Evolutionary conservation across 2,888 invertebrate genomes (phyloP).

Genomic region (Ganaspis brasiliensis): DNA sequence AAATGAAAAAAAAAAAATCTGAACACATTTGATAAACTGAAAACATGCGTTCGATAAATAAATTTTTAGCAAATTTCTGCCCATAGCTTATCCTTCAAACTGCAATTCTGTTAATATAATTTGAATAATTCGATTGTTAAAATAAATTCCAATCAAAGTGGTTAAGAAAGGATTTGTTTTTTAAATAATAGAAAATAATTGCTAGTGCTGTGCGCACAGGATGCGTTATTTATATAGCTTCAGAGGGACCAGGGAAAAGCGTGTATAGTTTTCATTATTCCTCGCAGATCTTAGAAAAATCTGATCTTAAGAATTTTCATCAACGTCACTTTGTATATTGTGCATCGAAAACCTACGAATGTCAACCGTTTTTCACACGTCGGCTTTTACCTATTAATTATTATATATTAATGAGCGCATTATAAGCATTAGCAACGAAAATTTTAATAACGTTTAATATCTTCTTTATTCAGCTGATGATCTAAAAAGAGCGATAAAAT

Average conservation of each 20-base stretch:
- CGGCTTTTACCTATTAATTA: conserved; percentile 33
- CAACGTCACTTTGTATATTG: conserved; percentile 22
- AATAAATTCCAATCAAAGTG: too few relatives aligned
- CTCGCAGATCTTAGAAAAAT: conserved; percentile 5
- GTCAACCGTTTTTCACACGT: conserved; percentile 39
- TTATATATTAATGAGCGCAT: conserved; percentile 27
- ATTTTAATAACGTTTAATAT: conserved; percentile 40
- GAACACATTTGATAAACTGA: conserved; percentile 20
- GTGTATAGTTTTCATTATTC: conserved; percentile 28
- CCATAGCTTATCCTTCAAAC: neutral
- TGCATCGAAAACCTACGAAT: conserved; percentile 32
- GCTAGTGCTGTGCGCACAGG: neutral
- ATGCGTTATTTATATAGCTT: conserved; percentile 31
- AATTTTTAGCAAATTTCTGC: neutral
- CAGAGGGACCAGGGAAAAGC: conserved; percentile 41
- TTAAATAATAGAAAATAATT: neutral
- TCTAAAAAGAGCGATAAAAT: neutral
- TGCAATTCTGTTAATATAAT: too few relatives aligned
- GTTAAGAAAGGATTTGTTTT: neutral
- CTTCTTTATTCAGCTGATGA: conserved; percentile 26
- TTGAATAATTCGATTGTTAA: too few relatives aligned
- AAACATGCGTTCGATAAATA: conserved; percentile 6
- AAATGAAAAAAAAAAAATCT: conserved; percentile 24
- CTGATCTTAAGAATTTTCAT: conserved; percentile 25
- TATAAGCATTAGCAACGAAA: conserved; percentile 37